Conservation (phyloP, 2,888 invertebrate species). For the Erannis defoliaria region DNA sequence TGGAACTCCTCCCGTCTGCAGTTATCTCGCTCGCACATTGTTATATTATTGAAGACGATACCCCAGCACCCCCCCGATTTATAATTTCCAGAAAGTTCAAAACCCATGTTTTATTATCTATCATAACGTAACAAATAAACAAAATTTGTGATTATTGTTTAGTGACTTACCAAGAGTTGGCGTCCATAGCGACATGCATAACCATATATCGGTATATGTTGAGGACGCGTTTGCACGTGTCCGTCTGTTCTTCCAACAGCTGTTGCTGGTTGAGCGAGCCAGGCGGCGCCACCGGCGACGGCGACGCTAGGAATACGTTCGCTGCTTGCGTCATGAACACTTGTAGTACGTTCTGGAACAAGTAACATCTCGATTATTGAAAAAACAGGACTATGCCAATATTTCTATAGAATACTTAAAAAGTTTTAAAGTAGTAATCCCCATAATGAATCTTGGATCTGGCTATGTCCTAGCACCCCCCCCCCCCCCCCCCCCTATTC, state of each 20-base stretch:
- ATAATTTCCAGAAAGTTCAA: no score
- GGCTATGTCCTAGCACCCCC: no score
- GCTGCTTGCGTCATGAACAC: slow-evolving; percentile 98
- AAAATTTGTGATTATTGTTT: not conserved
- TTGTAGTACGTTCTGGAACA: slow-evolving; percentile 91
- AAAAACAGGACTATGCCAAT: no score
- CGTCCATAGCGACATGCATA: slow-evolving; percentile 98
- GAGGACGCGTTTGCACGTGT: slow-evolving; percentile 97
- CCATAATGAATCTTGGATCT: no score
- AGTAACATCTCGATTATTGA: not conserved
- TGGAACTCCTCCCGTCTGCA: no score
- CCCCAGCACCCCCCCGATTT: no score
- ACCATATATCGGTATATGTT: slow-evolving; percentile 99
- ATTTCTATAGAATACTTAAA: no score
- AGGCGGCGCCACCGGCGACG: slow-evolving; percentile 83
- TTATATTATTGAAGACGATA: no score
- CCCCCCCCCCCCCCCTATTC: no score
- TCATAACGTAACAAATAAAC: not conserved
- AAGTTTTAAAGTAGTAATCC: no score
- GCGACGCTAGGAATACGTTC: slow-evolving; percentile 94
- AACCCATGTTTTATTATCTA: not conserved
- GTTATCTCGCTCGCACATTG: no score
- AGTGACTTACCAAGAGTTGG: slow-evolving; percentile 92
- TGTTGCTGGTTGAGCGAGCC: slow-evolving; percentile 86
- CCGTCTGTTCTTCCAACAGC: slow-evolving; percentile 96